Percentiles rank a stretch among this genome's conserved stretches.
These are phyloP conservation scores for Ellobius talpinus DNA, from an alignment of 2,113 vertebrate species.

Conservation along the genomic window DNA sequence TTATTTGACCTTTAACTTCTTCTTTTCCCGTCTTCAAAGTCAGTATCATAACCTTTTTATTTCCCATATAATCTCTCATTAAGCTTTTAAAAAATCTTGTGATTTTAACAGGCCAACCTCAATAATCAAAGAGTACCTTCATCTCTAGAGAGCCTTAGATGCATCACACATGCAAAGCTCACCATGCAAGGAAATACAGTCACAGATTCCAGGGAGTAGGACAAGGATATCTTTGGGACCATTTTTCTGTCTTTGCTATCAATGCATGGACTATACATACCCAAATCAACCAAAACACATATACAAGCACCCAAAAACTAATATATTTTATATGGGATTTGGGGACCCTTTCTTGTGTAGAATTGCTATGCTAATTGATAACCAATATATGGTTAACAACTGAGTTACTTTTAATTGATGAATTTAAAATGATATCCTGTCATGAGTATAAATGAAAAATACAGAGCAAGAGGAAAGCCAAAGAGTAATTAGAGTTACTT, in stretches of 20 bases:
- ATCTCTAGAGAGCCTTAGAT: background rate
- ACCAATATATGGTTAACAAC: background rate
- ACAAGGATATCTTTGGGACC: background rate
- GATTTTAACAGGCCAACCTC: background rate
- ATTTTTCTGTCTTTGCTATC: background rate
- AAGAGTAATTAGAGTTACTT: background rate
- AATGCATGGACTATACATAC: background rate
- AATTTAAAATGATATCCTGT: background rate
- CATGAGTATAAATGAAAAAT: background rate
- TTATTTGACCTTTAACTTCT: background rate
- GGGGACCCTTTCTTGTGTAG: background rate
- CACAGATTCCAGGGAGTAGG: background rate
- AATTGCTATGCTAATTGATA: background rate
- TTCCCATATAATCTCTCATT: background rate
- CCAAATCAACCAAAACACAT: background rate
- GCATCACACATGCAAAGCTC: conserved; percentile 5
- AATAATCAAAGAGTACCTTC: background rate
- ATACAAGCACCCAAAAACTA: background rate
- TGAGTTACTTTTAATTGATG: background rate
- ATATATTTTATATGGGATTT: background rate
- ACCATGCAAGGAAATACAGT: background rate
- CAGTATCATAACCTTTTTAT: background rate
- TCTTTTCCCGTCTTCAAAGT: background rate
- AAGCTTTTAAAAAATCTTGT: background rate
- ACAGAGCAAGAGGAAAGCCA: background rate